Percentiles rank a stretch among this genome's conserved stretches.
These are phyloP conservation scores for Corythornis madagascariensis DNA, from an alignment of 2,113 vertebrate genomes.

Conservation along the genomic window DNA sequence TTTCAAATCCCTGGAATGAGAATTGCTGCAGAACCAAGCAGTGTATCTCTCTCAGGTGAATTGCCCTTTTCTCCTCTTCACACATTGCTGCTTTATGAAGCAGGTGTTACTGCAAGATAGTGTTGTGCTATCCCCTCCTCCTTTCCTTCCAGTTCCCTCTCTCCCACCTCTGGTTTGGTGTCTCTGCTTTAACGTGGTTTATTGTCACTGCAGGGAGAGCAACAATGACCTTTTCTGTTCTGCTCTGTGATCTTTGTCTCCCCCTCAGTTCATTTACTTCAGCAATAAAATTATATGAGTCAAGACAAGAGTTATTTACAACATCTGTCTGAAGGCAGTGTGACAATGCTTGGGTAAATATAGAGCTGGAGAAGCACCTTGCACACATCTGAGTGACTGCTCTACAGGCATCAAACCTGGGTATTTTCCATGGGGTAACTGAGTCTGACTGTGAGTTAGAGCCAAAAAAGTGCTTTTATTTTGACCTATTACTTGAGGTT, in stretches of 20 bases:
- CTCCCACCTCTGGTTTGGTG: background rate
- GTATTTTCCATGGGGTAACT: background rate
- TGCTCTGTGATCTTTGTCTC: background rate
- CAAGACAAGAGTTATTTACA: background rate
- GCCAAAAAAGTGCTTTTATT: background rate
- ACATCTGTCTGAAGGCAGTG: background rate
- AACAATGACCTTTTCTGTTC: background rate
- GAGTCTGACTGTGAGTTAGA: background rate
- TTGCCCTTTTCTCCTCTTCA: background rate
- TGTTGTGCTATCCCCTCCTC: background rate
- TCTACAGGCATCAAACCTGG: background rate
- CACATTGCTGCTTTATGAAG: background rate
- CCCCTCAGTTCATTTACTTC: background rate
- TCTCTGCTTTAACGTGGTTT: background rate
- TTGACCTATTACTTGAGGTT: conserved; percentile 21
- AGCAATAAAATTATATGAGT: background rate
- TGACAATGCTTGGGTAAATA: conserved; percentile 17
- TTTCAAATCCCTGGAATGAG: background rate
- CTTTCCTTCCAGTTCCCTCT: background rate
- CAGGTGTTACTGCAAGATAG: no score
- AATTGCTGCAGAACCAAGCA: background rate
- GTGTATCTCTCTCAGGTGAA: background rate
- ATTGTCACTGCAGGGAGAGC: background rate
- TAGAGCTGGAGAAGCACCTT: background rate
- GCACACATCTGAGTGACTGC: background rate